Conservation (phyloP, 2,113 vertebrate species). For the Pluvianellus socialis region DNA sequence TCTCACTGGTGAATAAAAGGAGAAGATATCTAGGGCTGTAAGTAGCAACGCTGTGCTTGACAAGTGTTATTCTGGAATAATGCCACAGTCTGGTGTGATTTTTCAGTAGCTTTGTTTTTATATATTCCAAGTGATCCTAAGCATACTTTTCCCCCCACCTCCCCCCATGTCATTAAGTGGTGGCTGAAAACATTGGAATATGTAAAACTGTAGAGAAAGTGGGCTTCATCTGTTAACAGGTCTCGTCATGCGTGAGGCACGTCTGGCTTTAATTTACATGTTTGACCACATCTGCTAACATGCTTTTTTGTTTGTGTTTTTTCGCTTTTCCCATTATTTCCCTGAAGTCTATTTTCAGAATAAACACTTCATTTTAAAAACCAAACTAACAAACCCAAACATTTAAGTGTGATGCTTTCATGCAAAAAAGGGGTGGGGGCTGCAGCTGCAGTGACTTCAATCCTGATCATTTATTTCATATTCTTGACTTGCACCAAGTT, state of each 20-base stretch:
- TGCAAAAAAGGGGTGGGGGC: neutral
- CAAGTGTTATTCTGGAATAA: neutral
- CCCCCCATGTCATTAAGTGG: neutral
- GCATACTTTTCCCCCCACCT: neutral
- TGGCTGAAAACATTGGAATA: neutral
- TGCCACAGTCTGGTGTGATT: neutral
- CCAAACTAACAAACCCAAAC: neutral
- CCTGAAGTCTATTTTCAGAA: constrained; percentile 38
- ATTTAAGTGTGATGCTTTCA: neutral
- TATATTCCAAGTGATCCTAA: neutral
- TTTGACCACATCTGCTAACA: constrained; percentile 15
- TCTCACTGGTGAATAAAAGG: neutral
- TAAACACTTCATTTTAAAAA: constrained; percentile 5
- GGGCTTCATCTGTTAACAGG: neutral
- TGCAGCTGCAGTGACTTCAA: neutral
- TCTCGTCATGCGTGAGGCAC: neutral
- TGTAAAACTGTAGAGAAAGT: neutral
- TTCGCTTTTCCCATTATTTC: neutral
- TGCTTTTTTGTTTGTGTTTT: neutral
- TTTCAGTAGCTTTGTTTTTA: neutral
- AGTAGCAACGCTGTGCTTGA: neutral
- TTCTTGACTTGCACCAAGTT: neutral
- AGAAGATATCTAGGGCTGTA: neutral
- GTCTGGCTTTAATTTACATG: neutral
- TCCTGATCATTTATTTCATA: neutral